These are phyloP conservation scores for Himalopsyche anomala DNA, from an alignment of 2,888 invertebrate species.

Conservation along the genomic window DNA sequence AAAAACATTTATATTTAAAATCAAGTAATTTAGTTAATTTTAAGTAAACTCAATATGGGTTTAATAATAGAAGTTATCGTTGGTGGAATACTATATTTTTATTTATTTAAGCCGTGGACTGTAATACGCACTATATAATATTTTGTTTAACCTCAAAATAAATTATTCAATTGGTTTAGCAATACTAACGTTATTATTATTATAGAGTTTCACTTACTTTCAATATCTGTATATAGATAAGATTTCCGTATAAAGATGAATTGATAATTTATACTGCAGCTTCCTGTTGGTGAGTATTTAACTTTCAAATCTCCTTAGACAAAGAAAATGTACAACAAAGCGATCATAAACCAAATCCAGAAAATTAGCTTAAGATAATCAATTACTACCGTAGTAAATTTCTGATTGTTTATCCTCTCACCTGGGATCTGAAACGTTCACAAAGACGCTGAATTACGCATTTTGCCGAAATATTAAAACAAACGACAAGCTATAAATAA, in stretches of 20 bases:
- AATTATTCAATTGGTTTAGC: no score
- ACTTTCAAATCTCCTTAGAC: not conserved
- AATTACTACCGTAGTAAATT: slow-evolving; percentile 14
- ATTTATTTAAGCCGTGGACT: no score
- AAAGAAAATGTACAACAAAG: slow-evolving; percentile 15
- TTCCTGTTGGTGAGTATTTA: not conserved
- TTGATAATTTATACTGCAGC: not conserved
- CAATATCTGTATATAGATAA: no score
- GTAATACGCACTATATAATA: no score
- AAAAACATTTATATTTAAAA: no score
- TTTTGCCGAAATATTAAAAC: slow-evolving; percentile 42
- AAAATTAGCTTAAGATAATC: slow-evolving; percentile 40
- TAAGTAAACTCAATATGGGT: no score
- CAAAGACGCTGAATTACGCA: slow-evolving; percentile 41
- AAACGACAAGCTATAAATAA: slow-evolving; percentile 34
- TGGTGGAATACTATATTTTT: no score
- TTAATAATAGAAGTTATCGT: no score
- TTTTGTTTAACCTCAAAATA: no score
- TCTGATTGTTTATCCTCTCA: slow-evolving; percentile 36
- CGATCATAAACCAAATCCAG: slow-evolving; percentile 7
- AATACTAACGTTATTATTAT: no score
- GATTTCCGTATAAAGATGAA: not conserved
- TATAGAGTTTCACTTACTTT: no score
- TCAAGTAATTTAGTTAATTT: no score
- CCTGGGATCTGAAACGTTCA: slow-evolving; percentile 39